Base-by-base conservation (phyloP, 1,140 invertebrate species). In the Papilio aristodemus region DNA sequence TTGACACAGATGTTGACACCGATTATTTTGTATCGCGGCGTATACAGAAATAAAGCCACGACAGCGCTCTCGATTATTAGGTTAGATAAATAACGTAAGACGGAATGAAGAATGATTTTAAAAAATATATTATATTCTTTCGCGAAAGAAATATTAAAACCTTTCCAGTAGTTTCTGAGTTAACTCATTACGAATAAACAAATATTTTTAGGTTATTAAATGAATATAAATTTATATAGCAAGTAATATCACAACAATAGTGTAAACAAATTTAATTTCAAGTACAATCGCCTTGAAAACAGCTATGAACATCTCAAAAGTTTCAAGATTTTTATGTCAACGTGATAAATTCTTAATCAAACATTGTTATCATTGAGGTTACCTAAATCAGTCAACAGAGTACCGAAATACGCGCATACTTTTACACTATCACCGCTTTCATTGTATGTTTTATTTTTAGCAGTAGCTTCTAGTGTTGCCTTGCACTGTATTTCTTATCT, bases 1-100 rank as follows among this genome's bases (percentile, higher is more conserved):
- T 75, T 75, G 66, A 72, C 73, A 75, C 71, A 75, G 71, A 66
- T 75, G 71, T 62, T 69, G 43, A 70, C 67, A 36, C 50, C 70
- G 68, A 69, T 74, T 43, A 63, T 22, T n/a, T 22, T 63, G 60
- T 62, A 37, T 25, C 17, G 60, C 59, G n/a, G 11, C 14, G 22
- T 22, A 41, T 25, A 63, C 37, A 63, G 60, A 63, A 63, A 63
- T 63, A 63, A 63, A 41, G 10, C 46, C 22, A 22, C 19, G 59
- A 62, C 22, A 25, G 36, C 36, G 37, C 19, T 59, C 37, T 10
- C 9, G 17, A 54, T 54, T 22, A 39, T 62, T 22, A 14, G 27
- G 59, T 62, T 37, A 62, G 32, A 36, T 62, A 36, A 62, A 62
- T 62, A 59, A 59, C 6, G 32, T 14, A 37, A 7, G 14, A 13